These are phyloP conservation scores for Pyrgilauda ruficollis DNA, from an alignment of 2,113 vertebrate genomes.

Conservation along the genomic window DNA sequence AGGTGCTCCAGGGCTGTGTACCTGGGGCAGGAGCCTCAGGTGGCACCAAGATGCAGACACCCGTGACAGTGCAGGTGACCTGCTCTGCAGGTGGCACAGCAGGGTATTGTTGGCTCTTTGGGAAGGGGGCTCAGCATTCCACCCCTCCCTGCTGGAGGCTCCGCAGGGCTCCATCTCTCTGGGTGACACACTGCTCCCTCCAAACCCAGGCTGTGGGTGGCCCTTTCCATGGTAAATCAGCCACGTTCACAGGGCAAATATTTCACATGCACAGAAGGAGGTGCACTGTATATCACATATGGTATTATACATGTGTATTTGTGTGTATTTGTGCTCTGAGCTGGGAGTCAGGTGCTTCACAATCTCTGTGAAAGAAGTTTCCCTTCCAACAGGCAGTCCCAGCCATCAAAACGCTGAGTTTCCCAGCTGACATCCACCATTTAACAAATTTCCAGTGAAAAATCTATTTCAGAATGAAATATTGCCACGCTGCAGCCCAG, in stretches of 20 bases:
- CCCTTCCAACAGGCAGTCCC: background rate
- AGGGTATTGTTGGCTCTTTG: rapidly evolving
- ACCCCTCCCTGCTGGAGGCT: background rate
- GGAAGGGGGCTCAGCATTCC: background rate
- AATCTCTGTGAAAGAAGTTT: background rate
- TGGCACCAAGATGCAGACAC: rapidly evolving
- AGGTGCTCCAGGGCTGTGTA: background rate
- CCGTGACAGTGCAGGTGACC: background rate
- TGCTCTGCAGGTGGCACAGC: background rate
- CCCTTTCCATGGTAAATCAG: background rate
- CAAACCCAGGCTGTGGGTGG: background rate
- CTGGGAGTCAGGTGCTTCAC: background rate
- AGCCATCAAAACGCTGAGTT: background rate
- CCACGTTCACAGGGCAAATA: background rate
- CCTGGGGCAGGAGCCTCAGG: background rate
- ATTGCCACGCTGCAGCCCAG: rapidly evolving
- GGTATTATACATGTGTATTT: background rate
- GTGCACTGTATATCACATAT: background rate
- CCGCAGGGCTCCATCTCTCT: background rate
- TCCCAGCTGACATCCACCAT: background rate
- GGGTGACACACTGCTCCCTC: background rate
- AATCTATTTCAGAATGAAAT: background rate
- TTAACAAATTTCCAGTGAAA: conserved; percentile 1
- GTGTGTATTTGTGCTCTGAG: background rate
- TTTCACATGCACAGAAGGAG: background rate